Percentiles rank a stretch among this genome's conserved stretches.
Conservation (phyloP, 1,140 invertebrate genomes). For the Paramacrobiotus metropolitanus region DNA sequence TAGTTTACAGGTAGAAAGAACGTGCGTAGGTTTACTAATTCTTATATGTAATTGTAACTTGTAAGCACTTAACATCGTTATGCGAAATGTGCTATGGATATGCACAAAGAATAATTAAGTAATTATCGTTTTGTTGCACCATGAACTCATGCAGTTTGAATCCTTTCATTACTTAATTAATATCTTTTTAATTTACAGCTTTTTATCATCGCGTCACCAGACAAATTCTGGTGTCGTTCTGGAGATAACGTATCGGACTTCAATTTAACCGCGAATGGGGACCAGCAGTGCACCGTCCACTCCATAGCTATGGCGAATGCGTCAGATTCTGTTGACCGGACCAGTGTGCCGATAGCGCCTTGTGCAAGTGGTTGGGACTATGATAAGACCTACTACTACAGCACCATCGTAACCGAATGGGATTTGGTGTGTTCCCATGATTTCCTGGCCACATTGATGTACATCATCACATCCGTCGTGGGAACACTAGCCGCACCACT, state of each 20-base stretch:
- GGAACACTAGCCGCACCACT: not conserved
- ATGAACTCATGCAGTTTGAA: not conserved
- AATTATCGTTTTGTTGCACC: too few relatives aligned
- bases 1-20: too few relatives aligned
- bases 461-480: not conserved
- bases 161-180: not conserved
- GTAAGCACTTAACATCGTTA: too few relatives aligned
- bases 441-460: not conserved
- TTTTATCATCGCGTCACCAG: not conserved
- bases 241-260: not conserved
- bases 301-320: not conserved
- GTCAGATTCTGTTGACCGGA: not conserved
- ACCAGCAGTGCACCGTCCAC: not conserved
- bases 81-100: too few relatives aligned
- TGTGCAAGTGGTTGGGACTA: not conserved
- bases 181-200: not conserved
- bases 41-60: too few relatives aligned
- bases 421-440: not conserved
- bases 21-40: too few relatives aligned
- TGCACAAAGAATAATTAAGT: too few relatives aligned
- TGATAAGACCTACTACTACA: not conserved
- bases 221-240: not conserved
- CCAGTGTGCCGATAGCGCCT: not conserved
- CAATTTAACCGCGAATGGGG: not conserved
- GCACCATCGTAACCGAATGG: conserved; percentile 3